phyloP scores from a whole-genome alignment of 1,140 invertebrate species.

The Ridgeia piscesae region DNA sequence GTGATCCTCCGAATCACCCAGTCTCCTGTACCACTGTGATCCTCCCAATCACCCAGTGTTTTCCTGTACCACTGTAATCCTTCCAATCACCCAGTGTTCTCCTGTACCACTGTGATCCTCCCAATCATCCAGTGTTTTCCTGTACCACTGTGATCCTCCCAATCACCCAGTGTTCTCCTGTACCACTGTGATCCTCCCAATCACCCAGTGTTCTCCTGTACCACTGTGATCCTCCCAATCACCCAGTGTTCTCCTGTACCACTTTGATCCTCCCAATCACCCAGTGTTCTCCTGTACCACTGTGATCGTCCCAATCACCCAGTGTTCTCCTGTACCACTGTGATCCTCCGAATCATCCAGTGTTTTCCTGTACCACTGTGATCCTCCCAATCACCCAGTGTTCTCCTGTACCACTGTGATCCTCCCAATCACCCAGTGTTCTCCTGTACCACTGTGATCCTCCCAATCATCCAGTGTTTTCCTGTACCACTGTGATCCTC shows the following conservation, averaged over 20 bases:
- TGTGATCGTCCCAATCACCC: not conserved
- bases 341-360: not conserved
- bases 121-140: not conserved
- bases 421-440: not conserved
- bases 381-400: not conserved
- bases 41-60: not conserved
- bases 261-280: not conserved
- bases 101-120: not conserved
- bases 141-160: not conserved
- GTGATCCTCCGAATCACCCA: not conserved
- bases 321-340: too few species aligned
- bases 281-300: not conserved
- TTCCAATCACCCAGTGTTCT: too few species aligned
- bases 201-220: not conserved
- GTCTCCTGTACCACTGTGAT: too few species aligned
- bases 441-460: not conserved
- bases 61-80: not conserved
- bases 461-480: too few species aligned
- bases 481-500: not conserved
- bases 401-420: too few species aligned
- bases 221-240: not conserved
- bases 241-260: too few species aligned
- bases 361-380: not conserved
- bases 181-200: not conserved
- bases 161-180: too few species aligned